Conservation (phyloP, 2,797 vertebrate species). For the Galago senegalensis region DNA sequence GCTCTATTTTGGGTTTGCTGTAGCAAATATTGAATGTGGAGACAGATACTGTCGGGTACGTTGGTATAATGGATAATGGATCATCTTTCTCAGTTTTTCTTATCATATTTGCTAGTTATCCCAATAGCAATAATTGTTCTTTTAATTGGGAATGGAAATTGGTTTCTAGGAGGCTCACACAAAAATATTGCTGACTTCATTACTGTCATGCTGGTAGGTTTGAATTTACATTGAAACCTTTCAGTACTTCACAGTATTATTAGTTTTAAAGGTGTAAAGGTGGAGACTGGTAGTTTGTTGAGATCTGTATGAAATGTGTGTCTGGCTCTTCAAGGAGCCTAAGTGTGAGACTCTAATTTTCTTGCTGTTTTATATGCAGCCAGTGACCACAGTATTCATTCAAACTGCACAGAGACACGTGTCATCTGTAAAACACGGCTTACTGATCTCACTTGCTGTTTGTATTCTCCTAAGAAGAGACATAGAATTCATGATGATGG, state of each 20-base stretch:
- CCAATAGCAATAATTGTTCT: slow-evolving; percentile 68
- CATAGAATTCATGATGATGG: slow-evolving; percentile 60
- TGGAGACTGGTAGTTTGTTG: slow-evolving; percentile 56
- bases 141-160: slow-evolving; percentile 67
- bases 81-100: slow-evolving; percentile 77
- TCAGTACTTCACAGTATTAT: background rate
- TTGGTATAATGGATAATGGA: slow-evolving; percentile 72
- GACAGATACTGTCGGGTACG: background rate
- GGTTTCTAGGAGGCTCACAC: background rate
- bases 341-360: slow-evolving; percentile 48
- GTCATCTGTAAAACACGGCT: slow-evolving; percentile 70
- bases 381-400: slow-evolving; percentile 54
- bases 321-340: slow-evolving; percentile 40
- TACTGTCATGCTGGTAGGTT: background rate
- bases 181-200: background rate
- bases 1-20: slow-evolving; percentile 68
- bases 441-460: slow-evolving; percentile 59
- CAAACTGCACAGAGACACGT: slow-evolving; percentile 47
- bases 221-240: background rate
- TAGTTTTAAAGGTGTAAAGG: slow-evolving; percentile 47
- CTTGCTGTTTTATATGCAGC: slow-evolving; percentile 38
- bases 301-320: background rate
- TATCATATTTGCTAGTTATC: slow-evolving; percentile 79
- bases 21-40: slow-evolving; percentile 76
- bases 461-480: slow-evolving; percentile 74